phyloP scores from a whole-genome alignment of 2,888 invertebrate species.

The Meta bourneti region DNA sequence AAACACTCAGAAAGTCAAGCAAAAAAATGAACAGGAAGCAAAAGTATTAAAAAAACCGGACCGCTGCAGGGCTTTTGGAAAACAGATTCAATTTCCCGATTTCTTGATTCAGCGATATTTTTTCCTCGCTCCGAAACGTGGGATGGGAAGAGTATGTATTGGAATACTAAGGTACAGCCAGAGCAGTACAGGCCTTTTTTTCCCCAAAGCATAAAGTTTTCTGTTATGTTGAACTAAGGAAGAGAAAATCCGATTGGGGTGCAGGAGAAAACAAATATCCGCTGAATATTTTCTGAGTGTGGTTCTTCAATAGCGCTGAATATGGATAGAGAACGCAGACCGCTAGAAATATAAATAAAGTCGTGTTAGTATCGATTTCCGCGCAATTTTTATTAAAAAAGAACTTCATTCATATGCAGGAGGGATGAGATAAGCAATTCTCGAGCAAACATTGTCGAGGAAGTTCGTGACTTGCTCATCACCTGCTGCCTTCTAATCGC shows the following conservation, averaged over 20 bases:
- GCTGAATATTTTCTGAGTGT: constrained; percentile 42
- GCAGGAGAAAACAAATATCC: constrained; percentile 50
- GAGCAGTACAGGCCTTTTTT: not conserved
- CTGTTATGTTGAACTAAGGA: constrained; percentile 20
- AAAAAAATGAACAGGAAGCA: constrained; percentile 9
- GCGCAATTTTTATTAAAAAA: not conserved
- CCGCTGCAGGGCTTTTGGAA: constrained; percentile 25
- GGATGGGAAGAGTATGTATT: constrained; percentile 3
- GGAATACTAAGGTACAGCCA: constrained; percentile 21
- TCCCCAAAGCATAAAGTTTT: constrained; percentile 46
- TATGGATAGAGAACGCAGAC: constrained; percentile 40
- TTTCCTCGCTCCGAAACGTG: not conserved
- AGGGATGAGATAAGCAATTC: not conserved
- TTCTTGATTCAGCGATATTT: constrained; percentile 60
- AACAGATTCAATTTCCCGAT: constrained; percentile 67
- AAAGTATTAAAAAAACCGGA: constrained; percentile 1
- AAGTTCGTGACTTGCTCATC: not conserved
- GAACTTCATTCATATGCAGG: not conserved
- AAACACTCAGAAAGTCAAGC: not conserved
- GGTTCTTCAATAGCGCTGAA: not conserved
- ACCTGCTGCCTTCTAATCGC: not conserved
- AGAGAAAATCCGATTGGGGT: constrained; percentile 24
- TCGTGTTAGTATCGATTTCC: constrained; percentile 56
- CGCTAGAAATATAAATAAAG: constrained; percentile 57
- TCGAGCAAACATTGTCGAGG: not conserved